Evolutionary conservation across 2,113 vertebrate genomes (phyloP).

Genomic region (Diphyllodes magnificus): DNA sequence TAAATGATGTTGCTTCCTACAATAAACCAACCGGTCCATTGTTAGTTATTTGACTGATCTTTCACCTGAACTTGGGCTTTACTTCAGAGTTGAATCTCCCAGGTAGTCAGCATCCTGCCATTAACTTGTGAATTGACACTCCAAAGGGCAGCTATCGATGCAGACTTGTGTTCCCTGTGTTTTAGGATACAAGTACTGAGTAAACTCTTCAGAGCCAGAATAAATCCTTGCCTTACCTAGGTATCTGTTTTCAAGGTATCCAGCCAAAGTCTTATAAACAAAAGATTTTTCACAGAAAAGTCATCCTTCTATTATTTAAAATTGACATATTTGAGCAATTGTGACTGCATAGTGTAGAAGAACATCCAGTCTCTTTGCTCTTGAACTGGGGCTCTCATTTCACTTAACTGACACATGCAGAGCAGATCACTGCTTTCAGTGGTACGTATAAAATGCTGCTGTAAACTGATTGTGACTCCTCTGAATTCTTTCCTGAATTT

Average conservation of each 20-base stretch:
- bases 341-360: not conserved
- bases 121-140: not conserved
- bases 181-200: not conserved
- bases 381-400: not conserved
- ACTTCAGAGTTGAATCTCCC: not conserved
- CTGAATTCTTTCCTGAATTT: not conserved
- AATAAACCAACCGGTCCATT: accelerated
- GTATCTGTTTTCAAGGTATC: not conserved
- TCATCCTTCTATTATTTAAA: not conserved
- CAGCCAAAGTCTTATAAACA: not conserved
- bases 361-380: not conserved
- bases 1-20: not conserved
- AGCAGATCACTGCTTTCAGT: not conserved
- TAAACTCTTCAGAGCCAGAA: not conserved
- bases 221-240: not conserved
- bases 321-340: not conserved
- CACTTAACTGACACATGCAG: not conserved
- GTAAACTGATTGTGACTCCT: not conserved
- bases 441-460: not conserved
- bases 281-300: not conserved
- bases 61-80: not conserved
- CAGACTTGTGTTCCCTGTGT: not conserved
- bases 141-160: not conserved
- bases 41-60: not conserved
- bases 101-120: not conserved